Evolutionary conservation across 2,888 invertebrate genomes (phyloP), one percentile per base, ranked within the genome.

Genomic region (Cantharis rufa): DNA sequence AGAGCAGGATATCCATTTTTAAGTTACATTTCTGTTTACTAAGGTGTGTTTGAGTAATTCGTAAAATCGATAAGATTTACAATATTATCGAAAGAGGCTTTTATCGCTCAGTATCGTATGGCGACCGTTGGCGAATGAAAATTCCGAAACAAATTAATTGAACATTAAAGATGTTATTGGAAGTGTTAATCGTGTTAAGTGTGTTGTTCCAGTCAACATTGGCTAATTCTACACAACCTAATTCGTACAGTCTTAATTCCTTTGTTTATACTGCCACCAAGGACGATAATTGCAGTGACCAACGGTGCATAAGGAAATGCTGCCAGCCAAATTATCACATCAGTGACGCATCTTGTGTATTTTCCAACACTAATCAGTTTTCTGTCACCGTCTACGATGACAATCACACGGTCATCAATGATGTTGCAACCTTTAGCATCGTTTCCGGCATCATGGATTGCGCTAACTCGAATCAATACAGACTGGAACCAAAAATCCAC

Each of bases 291-390:
- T 69, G 21, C 15, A 2, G 21, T 32, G 10, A 28, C 62, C n/a
- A 48, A 48, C 28, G 28, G 13, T 74, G 70, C 24, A 15, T 74
- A n/a, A 27, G 74, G 70, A 74, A 74, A 70, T 74, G 74, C 13
- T 74, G 74, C 24, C 64, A 74, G 48, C 11, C 32, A 13, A 70
- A 74, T 70, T 74, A 74, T 21, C 5, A 63, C 27, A 15, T 63
- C 64, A 74, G 70, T 66, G 63, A 64, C 18, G 70, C 64, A 28
- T 11, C 15, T 21, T 74, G 74, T 15, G 32, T 61, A 7, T 62
- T 21, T 69, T 62, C 16, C 11, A 61, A 27, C 21, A 15, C 16
- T 5, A 24, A 48, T 11, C 15, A 64, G 10, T 62, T 74, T 62
- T 15, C 62, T 10, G 70, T 74, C 15, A 48, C 70, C n/a, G 16